A percentile compares a stretch with the other conserved stretches of the same genome.
Conservation (phyloP, 2,888 invertebrate species). For the Metacarcinus magister region DNA sequence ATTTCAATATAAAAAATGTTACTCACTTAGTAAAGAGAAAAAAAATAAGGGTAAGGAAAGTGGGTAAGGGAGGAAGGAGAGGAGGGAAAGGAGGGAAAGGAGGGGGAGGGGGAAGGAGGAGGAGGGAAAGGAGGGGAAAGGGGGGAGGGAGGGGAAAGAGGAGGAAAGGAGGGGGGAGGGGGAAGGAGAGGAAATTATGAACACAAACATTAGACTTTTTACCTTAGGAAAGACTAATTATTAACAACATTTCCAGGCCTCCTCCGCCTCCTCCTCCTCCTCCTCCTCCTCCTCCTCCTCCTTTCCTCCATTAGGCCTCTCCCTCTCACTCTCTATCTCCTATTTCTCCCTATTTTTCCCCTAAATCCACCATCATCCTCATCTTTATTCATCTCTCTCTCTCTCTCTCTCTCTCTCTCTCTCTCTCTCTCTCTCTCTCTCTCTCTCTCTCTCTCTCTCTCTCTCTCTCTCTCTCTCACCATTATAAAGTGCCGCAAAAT, state of each 20-base stretch:
- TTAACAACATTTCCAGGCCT: neutral
- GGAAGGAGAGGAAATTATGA: too few species aligned
- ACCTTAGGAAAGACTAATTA: neutral
- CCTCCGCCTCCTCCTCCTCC: neutral
- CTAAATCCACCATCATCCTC: too few species aligned
- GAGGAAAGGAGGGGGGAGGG: neutral
- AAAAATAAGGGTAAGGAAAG: too few species aligned
- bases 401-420: constrained; percentile 11
- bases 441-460: constrained; percentile 21
- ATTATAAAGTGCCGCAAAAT: constrained; percentile 26
- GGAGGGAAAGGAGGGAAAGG: too few species aligned
- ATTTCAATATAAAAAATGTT: too few species aligned
- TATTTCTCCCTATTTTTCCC: constrained; percentile 2
- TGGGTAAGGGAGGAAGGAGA: too few species aligned
- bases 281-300: neutral
- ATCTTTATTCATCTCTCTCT: neutral
- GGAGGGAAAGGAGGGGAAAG: too few species aligned
- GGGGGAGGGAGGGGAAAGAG: neutral
- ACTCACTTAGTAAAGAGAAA: too few species aligned
- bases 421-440: constrained; percentile 21
- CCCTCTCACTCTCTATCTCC: neutral
- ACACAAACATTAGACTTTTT: neutral
- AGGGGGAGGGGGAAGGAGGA: too few species aligned
- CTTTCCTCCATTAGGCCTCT: neutral
- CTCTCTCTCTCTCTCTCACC: neutral